Evolutionary conservation across 2,888 invertebrate genomes (phyloP).

Genomic region (Pristionchus entomophagus): DNA sequence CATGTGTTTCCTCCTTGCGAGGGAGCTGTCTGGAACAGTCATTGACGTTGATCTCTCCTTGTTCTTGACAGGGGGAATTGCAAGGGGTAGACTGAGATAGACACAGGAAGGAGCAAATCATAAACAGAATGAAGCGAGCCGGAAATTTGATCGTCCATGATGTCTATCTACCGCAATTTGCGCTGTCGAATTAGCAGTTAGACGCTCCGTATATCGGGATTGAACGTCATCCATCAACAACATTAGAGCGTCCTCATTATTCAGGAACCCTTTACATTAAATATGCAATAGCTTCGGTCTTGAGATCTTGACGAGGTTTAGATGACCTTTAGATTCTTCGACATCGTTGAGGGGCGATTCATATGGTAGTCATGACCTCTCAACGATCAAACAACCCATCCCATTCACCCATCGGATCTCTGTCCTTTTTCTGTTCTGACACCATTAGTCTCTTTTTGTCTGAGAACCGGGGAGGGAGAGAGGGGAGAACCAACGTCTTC

Average conservation of each 20-base stretch:
- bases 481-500: not conserved
- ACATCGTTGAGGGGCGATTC: not conserved
- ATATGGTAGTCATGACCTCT: conserved; percentile 13
- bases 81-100: not conserved
- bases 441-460: conserved; percentile 16
- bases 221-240: not conserved
- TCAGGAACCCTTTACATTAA: not conserved
- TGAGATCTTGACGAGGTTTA: no score
- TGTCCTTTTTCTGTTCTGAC: not conserved
- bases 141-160: not conserved
- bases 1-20: not conserved
- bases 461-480: not conserved
- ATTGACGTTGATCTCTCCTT: not conserved
- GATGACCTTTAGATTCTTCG: not conserved
- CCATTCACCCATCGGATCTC: not conserved
- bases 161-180: not conserved
- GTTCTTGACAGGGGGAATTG: conserved; percentile 22
- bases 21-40: conserved; percentile 9
- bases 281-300: not conserved
- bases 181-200: not conserved
- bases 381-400: not conserved
- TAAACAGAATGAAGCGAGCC: not conserved
- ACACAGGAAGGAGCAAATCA: not conserved
- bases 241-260: not conserved
- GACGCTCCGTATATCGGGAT: not conserved